Base-by-base conservation (phyloP, 2,113 vertebrate genomes). In the Paedocypris sp. region DNA sequence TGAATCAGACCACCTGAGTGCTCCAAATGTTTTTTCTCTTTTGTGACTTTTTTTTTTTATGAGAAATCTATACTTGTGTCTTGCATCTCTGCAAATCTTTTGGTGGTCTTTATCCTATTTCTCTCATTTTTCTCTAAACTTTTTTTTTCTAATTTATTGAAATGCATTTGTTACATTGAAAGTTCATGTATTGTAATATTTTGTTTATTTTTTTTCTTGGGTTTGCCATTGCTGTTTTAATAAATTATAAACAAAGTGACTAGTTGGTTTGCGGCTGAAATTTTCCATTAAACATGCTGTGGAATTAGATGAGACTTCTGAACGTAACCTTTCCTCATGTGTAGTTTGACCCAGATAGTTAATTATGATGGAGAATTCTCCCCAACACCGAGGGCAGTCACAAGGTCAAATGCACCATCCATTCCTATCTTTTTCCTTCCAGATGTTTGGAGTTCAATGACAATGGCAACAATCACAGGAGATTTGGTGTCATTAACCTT, bases 311-410 rank as follows among this genome's bases (percentile, higher is more conserved):
- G n/a, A 31, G 26, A 50, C 53, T 59, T 71, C 58, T 67, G 60
- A 64, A 54, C 32, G 15, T 18, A 50, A 49, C 53, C 23, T 23
- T 31, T 36, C 43, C 26, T 72, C 65, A 62, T 61, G 53, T 60
- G 66, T 53, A 52, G 39, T 60, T 42, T 72, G 70, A 68, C 62
- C 70, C 26, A n/a, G 46, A 62, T 35, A 53, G 36, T 66, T 66
- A 52, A 66, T 73, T 60, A 59, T 62, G 63, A 49, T 29, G 41
- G 58, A 60, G 52, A 62, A 54, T 49, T 50, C 52, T 62, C 58
- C 20, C 19, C 51, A 58, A 41, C 52, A 48, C 64, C 28, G 60
- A 53, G 68, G 58, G 39, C 62, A 52, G 64, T 62, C 29, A 42
- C 19, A 45, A 50, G 66, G 64, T 59, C 52, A 51, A 49, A 49